A percentile compares a stretch with the other conserved stretches of the same genome.
These are phyloP conservation scores for Gopherus flavomarginatus DNA, from an alignment of 2,113 vertebrate species.

Conservation along the genomic window DNA sequence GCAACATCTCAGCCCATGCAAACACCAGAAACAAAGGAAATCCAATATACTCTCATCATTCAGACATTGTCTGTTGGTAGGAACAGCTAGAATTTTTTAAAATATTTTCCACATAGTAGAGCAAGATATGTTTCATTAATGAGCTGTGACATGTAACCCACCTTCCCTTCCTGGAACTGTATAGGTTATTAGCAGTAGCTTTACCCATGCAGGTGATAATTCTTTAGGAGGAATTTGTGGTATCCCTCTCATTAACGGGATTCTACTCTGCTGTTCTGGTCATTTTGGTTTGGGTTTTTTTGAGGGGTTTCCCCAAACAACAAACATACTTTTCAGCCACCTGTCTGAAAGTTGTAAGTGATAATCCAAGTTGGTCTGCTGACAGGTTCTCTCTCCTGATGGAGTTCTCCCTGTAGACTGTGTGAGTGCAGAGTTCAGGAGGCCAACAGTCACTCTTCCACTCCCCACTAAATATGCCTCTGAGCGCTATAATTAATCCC, in stretches of 20 bases:
- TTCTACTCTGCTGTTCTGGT: not conserved
- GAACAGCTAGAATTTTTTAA: not conserved
- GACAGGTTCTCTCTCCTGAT: slow-evolving; percentile 1
- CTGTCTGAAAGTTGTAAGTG: slow-evolving; percentile 25
- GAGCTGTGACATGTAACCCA: not conserved
- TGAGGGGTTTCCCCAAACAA: not conserved
- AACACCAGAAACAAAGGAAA: not conserved
- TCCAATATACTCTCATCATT: not conserved
- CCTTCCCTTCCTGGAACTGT: not conserved
- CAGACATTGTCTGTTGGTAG: not conserved
- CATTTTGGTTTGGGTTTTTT: not conserved
- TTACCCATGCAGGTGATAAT: not conserved
- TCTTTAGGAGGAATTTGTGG: not conserved
- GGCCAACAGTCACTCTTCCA: slow-evolving; percentile 29
- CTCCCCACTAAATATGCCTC: not conserved
- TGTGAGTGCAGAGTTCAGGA: slow-evolving; percentile 8
- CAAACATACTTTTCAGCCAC: not conserved
- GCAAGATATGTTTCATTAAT: not conserved
- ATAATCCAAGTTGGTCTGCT: not conserved
- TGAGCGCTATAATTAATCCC: slow-evolving; percentile 67
- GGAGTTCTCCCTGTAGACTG: not conserved
- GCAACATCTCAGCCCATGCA: not conserved
- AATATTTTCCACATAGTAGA: not conserved
- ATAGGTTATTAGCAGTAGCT: not conserved
- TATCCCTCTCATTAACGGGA: not conserved